Conservation (phyloP, 1,140 invertebrate genomes). For the Brachionus calyciflorus region DNA sequence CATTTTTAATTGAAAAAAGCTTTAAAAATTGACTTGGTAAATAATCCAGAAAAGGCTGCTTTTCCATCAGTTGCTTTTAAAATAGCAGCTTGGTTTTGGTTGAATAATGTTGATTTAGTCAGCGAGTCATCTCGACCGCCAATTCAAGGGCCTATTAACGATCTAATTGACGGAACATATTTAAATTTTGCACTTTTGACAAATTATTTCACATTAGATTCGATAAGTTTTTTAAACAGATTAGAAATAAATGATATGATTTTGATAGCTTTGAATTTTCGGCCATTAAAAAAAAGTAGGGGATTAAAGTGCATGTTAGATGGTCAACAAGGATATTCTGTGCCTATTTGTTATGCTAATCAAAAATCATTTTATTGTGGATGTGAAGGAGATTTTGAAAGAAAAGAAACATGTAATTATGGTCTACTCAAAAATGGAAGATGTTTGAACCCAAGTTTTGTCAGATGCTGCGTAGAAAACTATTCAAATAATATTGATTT, state of each 20-base stretch:
- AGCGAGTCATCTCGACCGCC: not conserved
- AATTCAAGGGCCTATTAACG: not conserved
- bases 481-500: too few species aligned
- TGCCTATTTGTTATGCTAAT: not conserved
- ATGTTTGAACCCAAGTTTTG: too few species aligned
- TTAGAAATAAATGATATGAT: not conserved
- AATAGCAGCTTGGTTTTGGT: constrained; percentile 26
- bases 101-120: not conserved
- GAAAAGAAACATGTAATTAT: too few species aligned
- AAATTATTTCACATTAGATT: not conserved
- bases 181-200: not conserved
- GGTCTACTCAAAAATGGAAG: too few species aligned
- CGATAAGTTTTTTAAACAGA: not conserved
- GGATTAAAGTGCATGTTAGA: not conserved
- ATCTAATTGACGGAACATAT: not conserved
- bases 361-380: too few species aligned
- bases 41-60: constrained; percentile 3
- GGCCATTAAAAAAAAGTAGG: not conserved
- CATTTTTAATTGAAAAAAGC: not conserved
- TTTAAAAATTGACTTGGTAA: not conserved
- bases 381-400: too few species aligned
- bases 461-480: too few species aligned
- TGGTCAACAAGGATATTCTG: not conserved
- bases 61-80: constrained; percentile 21
- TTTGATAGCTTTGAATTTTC: not conserved